Evolutionary conservation across 2,113 vertebrate genomes (phyloP).

Genomic region (Bos javanicus): DNA sequence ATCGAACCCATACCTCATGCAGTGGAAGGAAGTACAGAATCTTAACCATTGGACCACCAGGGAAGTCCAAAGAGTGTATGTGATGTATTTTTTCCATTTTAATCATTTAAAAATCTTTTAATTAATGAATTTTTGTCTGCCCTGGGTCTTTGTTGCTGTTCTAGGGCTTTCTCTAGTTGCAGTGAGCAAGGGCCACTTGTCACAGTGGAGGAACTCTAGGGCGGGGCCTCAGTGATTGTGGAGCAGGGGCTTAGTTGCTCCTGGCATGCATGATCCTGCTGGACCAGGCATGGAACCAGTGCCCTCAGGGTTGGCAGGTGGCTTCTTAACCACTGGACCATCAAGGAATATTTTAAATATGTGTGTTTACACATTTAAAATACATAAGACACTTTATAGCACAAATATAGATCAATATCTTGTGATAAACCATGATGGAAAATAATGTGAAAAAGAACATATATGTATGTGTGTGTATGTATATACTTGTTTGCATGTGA

Average conservation of each 20-base stretch:
- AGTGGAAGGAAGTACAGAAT: neutral
- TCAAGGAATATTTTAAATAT: neutral
- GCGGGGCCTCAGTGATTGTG: neutral
- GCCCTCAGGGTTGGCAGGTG: neutral
- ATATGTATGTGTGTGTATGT: neutral
- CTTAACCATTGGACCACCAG: neutral
- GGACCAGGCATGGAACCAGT: neutral
- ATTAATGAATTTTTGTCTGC: neutral
- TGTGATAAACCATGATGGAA: neutral
- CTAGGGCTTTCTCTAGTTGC: neutral
- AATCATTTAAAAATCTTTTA: neutral
- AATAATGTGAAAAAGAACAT: neutral
- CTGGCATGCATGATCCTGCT: neutral
- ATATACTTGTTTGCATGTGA: neutral
- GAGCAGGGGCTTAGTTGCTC: neutral
- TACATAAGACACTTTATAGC: neutral
- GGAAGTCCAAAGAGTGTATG: neutral
- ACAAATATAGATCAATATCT: neutral
- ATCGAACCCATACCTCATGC: neutral
- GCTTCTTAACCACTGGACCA: neutral
- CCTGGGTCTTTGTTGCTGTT: neutral
- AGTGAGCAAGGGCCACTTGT: neutral
- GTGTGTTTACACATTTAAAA: neutral
- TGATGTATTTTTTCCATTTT: neutral
- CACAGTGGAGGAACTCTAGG: neutral